phyloP scores from a whole-genome alignment of 2,797 vertebrate genomes.

The Rhinoraja longicauda region DNA sequence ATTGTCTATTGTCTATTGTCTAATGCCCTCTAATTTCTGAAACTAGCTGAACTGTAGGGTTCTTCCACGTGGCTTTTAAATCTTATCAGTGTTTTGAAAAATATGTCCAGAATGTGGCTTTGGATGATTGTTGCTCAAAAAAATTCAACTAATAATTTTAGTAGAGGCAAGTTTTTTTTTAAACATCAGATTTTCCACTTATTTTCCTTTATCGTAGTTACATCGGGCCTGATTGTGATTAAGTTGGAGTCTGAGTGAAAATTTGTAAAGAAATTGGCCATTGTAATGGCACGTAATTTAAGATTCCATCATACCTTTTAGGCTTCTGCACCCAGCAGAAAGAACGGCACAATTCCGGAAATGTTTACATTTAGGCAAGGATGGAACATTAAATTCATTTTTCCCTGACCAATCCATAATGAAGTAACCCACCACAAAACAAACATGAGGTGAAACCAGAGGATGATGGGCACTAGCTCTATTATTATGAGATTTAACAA shows the following conservation, averaged over 20 bases:
- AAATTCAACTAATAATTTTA: background rate
- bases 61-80: background rate
- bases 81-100: background rate
- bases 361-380: background rate
- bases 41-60: background rate
- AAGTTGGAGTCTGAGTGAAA: background rate
- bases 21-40: background rate
- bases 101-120: no score
- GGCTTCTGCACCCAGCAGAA: background rate
- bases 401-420: background rate
- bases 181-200: background rate
- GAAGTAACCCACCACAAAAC: background rate
- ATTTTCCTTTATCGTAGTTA: background rate
- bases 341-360: background rate
- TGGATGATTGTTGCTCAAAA: background rate
- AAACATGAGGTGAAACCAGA: background rate
- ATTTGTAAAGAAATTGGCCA: background rate
- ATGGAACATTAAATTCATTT: background rate
- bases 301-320: background rate
- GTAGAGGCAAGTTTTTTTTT: background rate
- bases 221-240: background rate
- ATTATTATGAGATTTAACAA: background rate
- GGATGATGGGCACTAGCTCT: background rate
- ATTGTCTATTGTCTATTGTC: no score
- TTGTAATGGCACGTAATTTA: background rate